Conservation (phyloP, 2,113 vertebrate species). For the Eleginops maclovinus region DNA sequence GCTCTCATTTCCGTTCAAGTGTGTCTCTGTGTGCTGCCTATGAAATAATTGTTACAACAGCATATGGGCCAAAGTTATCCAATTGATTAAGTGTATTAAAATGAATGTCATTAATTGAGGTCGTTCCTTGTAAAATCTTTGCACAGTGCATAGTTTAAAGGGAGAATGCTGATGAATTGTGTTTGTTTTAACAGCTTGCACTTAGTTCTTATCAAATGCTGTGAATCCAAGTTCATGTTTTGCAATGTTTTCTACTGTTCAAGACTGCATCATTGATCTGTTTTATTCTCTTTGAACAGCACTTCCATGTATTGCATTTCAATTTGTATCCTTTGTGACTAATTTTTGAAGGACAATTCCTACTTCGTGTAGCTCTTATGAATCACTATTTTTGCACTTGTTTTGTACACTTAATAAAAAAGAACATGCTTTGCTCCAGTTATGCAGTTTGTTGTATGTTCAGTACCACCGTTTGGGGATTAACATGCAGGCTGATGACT, state of each 20-base stretch:
- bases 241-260: conserved; percentile 66
- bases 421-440: conserved; percentile 79
- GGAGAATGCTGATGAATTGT: conserved; percentile 61
- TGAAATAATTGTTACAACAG: conserved; percentile 45
- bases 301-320: conserved; percentile 60
- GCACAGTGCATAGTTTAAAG: conserved; percentile 65
- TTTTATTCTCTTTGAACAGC: conserved; percentile 58
- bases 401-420: conserved; percentile 87
- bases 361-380: conserved; percentile 78
- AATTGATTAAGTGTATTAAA: conserved; percentile 62
- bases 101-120: conserved; percentile 60
- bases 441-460: neutral
- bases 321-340: conserved; percentile 63
- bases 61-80: conserved; percentile 64
- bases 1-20: conserved; percentile 10
- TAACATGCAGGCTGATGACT: neutral
- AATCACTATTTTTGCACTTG: conserved; percentile 86
- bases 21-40: conserved; percentile 45
- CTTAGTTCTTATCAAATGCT: conserved; percentile 70
- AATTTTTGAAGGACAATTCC: conserved; percentile 67
- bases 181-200: conserved; percentile 66
- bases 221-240: conserved; percentile 69
- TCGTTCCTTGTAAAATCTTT: conserved; percentile 63
- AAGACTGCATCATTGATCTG: conserved; percentile 46
- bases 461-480: neutral